These are phyloP conservation scores for Agraylea sexmaculata DNA, from an alignment of 1,140 invertebrate genomes.

Conservation along the genomic window DNA sequence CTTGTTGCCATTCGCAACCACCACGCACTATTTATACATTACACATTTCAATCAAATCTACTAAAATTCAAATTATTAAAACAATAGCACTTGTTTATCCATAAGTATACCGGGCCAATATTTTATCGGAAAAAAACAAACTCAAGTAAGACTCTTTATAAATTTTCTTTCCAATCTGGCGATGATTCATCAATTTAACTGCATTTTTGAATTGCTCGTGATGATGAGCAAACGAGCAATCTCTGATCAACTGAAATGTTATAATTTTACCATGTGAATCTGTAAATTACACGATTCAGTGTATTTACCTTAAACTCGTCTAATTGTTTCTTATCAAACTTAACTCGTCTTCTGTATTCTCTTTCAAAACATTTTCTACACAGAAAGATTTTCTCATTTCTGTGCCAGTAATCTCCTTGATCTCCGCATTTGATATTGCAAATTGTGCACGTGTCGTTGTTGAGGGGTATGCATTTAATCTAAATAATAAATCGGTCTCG, in stretches of 20 bases:
- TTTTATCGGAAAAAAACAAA: slow-evolving; percentile 34
- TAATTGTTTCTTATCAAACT: slow-evolving; percentile 31
- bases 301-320: slow-evolving; percentile 34
- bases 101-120: no score
- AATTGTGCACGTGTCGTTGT: slow-evolving; percentile 31
- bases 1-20: no score
- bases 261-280: slow-evolving; percentile 1
- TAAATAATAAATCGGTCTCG: slow-evolving; percentile 19
- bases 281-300: not conserved
- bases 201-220: slow-evolving; percentile 39
- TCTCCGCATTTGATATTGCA: slow-evolving; percentile 33
- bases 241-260: slow-evolving; percentile 31
- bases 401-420: slow-evolving; percentile 41
- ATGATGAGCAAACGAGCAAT: slow-evolving; percentile 38
- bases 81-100: no score
- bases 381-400: slow-evolving; percentile 35
- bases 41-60: no score
- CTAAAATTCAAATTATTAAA: no score
- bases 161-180: slow-evolving; percentile 36
- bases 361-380: slow-evolving; percentile 32
- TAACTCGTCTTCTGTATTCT: slow-evolving; percentile 29
- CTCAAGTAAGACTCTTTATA: slow-evolving; percentile 38
- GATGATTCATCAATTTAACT: slow-evolving; percentile 35
- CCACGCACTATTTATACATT: no score
- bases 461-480: slow-evolving; percentile 41